Evolutionary conservation across 1,140 invertebrate species (phyloP), one percentile per base, ranked within the genome.

Genomic region (Aphaenogaster floridana): DNA sequence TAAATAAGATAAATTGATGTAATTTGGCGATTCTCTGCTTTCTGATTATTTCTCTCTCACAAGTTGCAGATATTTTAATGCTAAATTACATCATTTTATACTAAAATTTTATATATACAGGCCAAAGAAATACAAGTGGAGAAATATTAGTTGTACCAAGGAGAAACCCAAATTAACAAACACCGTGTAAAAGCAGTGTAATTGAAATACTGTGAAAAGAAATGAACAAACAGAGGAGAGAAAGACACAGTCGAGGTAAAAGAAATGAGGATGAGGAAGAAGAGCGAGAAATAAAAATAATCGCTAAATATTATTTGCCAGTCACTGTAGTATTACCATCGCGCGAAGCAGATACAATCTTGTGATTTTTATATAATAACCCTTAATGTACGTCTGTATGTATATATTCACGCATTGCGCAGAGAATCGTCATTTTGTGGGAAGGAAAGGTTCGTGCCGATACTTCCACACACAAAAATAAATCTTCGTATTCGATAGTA

Each of bases 311-410:
- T 57, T 59, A 72, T 74, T 84, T 84, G 69, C 80, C 69, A 84
- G 42, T 48, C 80, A 84, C 69, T 76, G 80, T 76, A 84, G 80
- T 84, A 84, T 84, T 84, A 84, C 80, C 80, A 84, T 74, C 48
- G 34, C 69, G 69, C 69, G 8, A 28, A 34, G 42, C 39, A 83
- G 21, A 84, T 84, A 84, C 80, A 84, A 84, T 84, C n/a, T 74
- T 39, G 36, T 36, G 36, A 83, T 63, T n/a, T 71, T 83, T 69
- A 52, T 84, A 69, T 81, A 52, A 63, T 81, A 54, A 87, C 17
- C 15, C n/a, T 87, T 83, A 72, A 61, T 45, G 50, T 72, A 83
- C 57, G 13, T 63, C 57, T 88, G 59, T 88, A 74, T 59, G 59
- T 77, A 63, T 84, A 86, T 86, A 63, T 71, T 86, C 61, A 86